Conservation (phyloP, 2,113 vertebrate species). For the Atlantisia rogersi region DNA sequence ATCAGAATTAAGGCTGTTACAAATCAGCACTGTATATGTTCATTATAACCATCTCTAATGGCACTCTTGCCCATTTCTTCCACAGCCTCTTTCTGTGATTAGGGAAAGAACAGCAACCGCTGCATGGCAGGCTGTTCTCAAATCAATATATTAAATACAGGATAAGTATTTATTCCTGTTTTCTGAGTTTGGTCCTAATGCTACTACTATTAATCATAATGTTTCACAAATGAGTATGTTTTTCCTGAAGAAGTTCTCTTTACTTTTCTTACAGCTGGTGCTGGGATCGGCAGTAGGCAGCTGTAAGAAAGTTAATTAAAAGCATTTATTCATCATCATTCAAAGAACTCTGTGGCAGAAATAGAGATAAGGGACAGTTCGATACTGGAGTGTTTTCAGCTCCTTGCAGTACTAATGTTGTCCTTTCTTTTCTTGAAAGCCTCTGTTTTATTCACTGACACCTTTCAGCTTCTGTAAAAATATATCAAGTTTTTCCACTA, state of each 20-base stretch:
- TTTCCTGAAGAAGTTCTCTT: neutral
- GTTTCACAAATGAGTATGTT: neutral
- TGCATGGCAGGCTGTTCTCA: neutral
- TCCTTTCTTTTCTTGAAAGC: neutral
- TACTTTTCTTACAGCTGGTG: neutral
- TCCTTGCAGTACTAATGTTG: neutral
- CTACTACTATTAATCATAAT: neutral
- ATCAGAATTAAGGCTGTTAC: neutral
- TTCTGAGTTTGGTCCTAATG: neutral
- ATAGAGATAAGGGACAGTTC: neutral
- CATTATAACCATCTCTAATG: neutral
- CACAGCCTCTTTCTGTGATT: rapidly evolving
- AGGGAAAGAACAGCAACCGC: rapidly evolving
- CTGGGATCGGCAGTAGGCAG: neutral
- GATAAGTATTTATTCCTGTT: neutral
- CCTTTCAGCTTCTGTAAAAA: conserved; percentile 46
- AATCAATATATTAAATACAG: neutral
- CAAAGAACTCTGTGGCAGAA: neutral
- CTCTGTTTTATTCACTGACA: conserved; percentile 36
- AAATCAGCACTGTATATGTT: neutral
- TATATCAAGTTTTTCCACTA: neutral
- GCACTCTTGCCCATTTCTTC: neutral
- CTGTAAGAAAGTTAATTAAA: neutral
- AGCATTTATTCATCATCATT: neutral
- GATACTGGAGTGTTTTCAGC: neutral